phyloP scores from a whole-genome alignment of 2,797 vertebrate species.

The Lagorchestes hirsutus region DNA sequence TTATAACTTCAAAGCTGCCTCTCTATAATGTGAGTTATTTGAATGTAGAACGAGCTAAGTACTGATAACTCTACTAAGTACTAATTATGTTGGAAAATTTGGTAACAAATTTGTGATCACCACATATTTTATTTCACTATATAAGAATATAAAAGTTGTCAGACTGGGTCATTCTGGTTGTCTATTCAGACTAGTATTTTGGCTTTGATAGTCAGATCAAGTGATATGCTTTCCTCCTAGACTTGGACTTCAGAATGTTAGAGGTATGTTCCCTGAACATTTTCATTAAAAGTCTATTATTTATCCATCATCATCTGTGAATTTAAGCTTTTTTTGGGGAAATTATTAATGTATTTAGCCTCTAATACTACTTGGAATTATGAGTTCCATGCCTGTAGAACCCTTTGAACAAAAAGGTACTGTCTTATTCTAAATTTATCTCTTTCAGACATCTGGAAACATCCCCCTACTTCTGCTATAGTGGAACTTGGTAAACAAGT shows the following conservation, averaged over 20 bases:
- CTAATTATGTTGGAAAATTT: constrained; percentile 19
- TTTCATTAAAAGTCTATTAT: neutral
- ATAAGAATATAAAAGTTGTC: constrained; percentile 27
- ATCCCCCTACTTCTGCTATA: neutral
- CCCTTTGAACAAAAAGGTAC: neutral
- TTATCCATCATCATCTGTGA: neutral
- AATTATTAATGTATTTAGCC: neutral
- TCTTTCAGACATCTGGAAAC: neutral
- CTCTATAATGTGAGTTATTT: constrained; percentile 25
- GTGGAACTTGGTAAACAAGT: neutral
- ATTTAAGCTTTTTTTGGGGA: neutral
- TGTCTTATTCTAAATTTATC: neutral
- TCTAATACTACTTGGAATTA: neutral
- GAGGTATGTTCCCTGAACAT: neutral
- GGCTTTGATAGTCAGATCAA: constrained; percentile 8
- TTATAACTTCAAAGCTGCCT: constrained; percentile 45
- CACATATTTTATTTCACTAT: constrained; percentile 52
- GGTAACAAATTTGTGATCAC: constrained; percentile 30
- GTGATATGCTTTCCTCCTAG: neutral
- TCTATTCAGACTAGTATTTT: constrained; percentile 38
- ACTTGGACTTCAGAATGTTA: neutral
- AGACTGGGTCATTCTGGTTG: constrained; percentile 6
- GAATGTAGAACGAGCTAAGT: constrained; percentile 31
- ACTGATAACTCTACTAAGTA: constrained; percentile 7
- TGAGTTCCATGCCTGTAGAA: neutral